Conservation (phyloP, 2,113 vertebrate species). For the Orientallactaga bullata region DNA sequence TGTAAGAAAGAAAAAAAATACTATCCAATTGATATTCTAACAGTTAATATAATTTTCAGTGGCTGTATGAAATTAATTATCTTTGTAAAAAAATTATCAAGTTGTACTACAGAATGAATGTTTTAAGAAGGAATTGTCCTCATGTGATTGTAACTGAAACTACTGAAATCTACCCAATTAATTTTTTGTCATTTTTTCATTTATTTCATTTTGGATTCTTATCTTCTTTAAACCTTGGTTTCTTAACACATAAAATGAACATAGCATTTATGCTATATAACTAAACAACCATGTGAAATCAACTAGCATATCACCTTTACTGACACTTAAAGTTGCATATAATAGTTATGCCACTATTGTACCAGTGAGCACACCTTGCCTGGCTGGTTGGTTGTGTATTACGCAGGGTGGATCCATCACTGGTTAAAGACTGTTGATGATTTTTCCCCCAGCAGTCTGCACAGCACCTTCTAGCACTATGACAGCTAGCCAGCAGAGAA, state of each 20-base stretch:
- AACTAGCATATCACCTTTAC: no score
- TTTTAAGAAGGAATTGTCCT: neutral
- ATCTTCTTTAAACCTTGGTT: neutral
- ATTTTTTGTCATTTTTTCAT: neutral
- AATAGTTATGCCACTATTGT: no score
- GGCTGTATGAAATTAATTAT: neutral
- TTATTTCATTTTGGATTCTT: neutral
- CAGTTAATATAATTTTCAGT: neutral
- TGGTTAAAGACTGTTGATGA: no score
- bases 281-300: neutral
- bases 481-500: no score
- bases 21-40: neutral
- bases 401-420: no score
- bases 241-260: neutral
- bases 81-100: neutral
- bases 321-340: no score
- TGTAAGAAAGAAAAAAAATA: neutral
- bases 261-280: neutral
- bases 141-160: neutral
- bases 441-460: no score
- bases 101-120: neutral
- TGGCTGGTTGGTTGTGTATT: no score
- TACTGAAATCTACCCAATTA: neutral
- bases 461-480: no score
- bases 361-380: no score